Base-by-base conservation (phyloP, 2,797 vertebrate genomes). In the Phalloptychus januarius region DNA sequence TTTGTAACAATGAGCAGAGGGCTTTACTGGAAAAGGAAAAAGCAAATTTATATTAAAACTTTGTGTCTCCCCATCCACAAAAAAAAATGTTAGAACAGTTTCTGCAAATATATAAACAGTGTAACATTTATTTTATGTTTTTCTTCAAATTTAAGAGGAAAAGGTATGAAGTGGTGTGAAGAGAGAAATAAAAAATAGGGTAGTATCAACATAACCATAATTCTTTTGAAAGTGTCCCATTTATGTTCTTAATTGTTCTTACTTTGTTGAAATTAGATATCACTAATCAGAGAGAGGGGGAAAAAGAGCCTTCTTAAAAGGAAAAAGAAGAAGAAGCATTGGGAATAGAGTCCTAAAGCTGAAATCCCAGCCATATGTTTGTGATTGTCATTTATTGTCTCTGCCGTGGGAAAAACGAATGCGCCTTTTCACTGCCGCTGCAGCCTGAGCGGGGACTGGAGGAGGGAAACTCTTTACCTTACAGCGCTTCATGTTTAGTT, bases 381-480 rank as follows among this genome's bases (percentile, higher is more conserved):
- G 87, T 93, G 90, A 94, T 94, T 94, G 89, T 90, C 91, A 90
- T 94, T 90, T 93, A 94, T 92, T 93, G 88, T 94, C 90, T 93
- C 79, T 90, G 86, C 81, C 86, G 90, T 93, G 92, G 92, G 94
- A 94, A 93, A 63, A 84, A 89, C 76, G 74, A 72, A 82, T 52
- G 71, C 28, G 71, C 80, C 83, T 84, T 83, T 89, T 75, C 72
- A 79, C 72, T 85, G 79, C 71, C 75, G 83, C 79, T 75, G 69
- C 83, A 82, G 71, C 82, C 79, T 78, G 83, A 87, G 86, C 82
- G n/a, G 40, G 40, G 67, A 28, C 67, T 70, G 25, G 67, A 28
- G 67, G 25, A 70, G 67, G 87, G 74, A 11, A 15, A 56, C 71
- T 73, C 87, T 85, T 81, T 23, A 82, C 82, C 84, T 82, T 77